Evolutionary conservation across 1,140 invertebrate species (phyloP), one percentile per base, ranked within the genome.

Genomic region (Diorhabda sublineata): DNA sequence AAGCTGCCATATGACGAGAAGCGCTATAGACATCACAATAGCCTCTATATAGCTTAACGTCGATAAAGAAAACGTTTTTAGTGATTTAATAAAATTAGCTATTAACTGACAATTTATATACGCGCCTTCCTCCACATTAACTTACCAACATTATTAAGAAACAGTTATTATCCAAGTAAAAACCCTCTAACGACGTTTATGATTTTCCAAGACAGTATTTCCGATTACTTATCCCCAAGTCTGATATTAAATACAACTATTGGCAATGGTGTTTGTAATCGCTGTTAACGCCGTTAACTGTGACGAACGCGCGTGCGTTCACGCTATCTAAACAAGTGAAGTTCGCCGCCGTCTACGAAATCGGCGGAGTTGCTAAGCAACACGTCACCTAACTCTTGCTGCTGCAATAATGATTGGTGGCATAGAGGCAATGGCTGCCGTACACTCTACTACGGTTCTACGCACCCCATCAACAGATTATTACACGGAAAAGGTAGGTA

Each of bases 321-420:
- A 41, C 41, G 26, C 59, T 42, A 43, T 42, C 42, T 41, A 61
- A 61, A 42, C 59, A 43, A 42, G 59, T 42, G 59, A 61, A 61
- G 26, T 41, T 61, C 59, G 59, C 59, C 11, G 26, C 41, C 42
- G 42, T 61, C 59, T 61, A 61, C 8, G 64, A 58, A 60, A 69
- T 52, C 65, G 42, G 58, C 44, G 11, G 42, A 67, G 74, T 76
- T 76, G 74, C 74, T 70, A 70, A 72, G 74, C 74, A 74, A 76
- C 74, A 69, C 73, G 72, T 71, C 71, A 52, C 71, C 71, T 72
- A 75, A 74, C 73, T 76, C 73, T 74, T 76, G 73, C n/a, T 52
- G 26, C 74, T 69, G 73, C 68, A 74, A 69, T 76, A 76, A 76
- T 76, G 74, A 76, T 76, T 76, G 74, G 74, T 76, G 70, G 74